Base-by-base conservation (phyloP, 1,140 invertebrate species). In the Spodoptera frugiperda region DNA sequence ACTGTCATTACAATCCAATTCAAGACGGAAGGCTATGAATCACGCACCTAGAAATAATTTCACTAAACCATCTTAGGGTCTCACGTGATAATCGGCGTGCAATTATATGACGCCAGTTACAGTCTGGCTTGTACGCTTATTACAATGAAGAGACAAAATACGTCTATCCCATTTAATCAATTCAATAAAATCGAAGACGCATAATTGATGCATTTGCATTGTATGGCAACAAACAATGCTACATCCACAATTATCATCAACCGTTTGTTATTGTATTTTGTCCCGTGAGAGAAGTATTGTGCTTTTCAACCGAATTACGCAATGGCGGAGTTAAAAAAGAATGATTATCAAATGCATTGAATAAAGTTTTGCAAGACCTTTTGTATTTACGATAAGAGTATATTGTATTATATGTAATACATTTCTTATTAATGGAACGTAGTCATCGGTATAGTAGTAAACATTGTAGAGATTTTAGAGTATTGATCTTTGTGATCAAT, bases 1-100 rank as follows among this genome's bases (percentile, higher is more conserved):
- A 75, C 39, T 77, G 81, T 87, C 81, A 87, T 85, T 85, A 85
- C 33, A 78, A 59, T 78, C 73, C 57, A 80, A 83, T 83, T 84
- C 17, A 75, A 82, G 68, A 25, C 19, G 59, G 61, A 82, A 77
- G 70, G 59, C 67, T 67, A 71, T 70, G 78, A 77, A 78, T 80
- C 80, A 80, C 55, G 84, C 73, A 63, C 65, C 70, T 74, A 77
- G 51, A 80, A 78, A 67, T 84, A 67, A 84, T 88, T 86, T 87
- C 78, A 82, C 80, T 82, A 73, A 84, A 84, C 84, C 79, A 74
- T 76, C 72, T 61, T 77, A 76, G 71, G 78, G 33, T 76, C 63
- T 33, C 78, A 77, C 55, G 44, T 57, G 53, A 77, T 75, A 76
- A 57, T n/a, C 17, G 39, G 30, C 55, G 76, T 44, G 61, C 77